A percentile compares a stretch with the other conserved stretches of the same genome.
These are phyloP conservation scores for Prenolepis imparis DNA, from an alignment of 2,888 invertebrate genomes.

Conservation along the genomic window DNA sequence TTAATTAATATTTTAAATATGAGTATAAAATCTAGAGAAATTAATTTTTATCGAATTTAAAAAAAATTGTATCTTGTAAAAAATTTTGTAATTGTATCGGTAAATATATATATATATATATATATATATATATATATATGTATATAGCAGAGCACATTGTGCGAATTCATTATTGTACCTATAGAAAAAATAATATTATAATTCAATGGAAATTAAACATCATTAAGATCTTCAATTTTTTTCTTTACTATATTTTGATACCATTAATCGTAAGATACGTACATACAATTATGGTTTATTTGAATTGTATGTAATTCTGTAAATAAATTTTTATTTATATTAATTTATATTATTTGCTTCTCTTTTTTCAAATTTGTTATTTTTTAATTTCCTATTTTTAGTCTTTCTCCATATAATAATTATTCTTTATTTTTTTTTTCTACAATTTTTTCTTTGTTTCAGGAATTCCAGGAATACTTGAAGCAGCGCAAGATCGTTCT, in stretches of 20 bases:
- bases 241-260: not conserved
- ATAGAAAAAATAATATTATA: not conserved
- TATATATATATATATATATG: no score
- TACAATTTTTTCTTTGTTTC: not conserved
- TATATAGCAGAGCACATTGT: not conserved
- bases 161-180: not conserved
- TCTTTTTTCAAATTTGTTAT: not conserved
- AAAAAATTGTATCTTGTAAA: not conserved
- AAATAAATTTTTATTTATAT: not conserved
- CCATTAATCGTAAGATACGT: not conserved
- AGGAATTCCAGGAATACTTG: constrained; percentile 83
- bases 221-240: not conserved
- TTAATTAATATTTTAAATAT: not conserved
- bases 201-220: not conserved
- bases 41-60: not conserved
- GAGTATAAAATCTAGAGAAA: not conserved
- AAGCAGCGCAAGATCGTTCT: constrained; percentile 83
- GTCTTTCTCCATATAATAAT: not conserved
- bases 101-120: not conserved
- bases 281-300: not conserved
- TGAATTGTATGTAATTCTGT: not conserved
- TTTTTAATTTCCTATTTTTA: not conserved
- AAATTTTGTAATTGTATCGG: not conserved
- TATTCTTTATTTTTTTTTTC: not conserved
- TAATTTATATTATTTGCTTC: not conserved